Percentiles rank a stretch among this genome's conserved stretches.
Evolutionary conservation across 2,113 vertebrate genomes (phyloP).

Genomic region (Python bivittatus): DNA sequence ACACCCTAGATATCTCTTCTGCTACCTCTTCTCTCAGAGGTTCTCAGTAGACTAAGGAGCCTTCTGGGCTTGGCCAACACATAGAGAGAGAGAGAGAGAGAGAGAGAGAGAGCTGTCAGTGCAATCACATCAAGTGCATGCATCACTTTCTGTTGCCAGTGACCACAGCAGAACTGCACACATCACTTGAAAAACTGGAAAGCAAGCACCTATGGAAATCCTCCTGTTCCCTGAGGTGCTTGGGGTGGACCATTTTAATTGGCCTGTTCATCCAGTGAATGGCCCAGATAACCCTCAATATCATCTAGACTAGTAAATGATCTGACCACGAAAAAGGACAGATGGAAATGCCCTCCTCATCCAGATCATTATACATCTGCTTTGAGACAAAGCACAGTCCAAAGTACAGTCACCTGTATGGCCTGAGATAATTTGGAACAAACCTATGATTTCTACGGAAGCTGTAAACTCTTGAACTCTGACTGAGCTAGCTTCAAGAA

Average conservation of each 20-base stretch:
- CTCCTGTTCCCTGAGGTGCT: background rate
- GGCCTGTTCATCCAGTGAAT: background rate
- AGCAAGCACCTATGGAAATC: background rate
- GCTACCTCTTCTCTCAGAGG: background rate
- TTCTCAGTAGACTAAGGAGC: background rate
- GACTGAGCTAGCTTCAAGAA: background rate
- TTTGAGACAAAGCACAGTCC: background rate
- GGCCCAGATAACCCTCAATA: background rate
- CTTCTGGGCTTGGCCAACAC: background rate
- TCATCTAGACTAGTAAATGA: background rate
- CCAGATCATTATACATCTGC: background rate
- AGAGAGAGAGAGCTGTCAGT: background rate
- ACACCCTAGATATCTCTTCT: background rate
- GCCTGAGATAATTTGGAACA: background rate
- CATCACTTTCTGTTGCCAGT: background rate
- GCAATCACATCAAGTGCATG: background rate
- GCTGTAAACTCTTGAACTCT: background rate
- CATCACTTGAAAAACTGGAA: background rate
- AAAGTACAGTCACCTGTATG: background rate
- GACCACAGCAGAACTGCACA: background rate
- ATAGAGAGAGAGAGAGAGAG: too few species aligned
- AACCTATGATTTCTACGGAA: background rate
- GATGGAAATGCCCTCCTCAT: background rate
- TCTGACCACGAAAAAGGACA: background rate
- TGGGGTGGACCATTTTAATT: background rate